These are phyloP conservation scores for Dynastes tityus DNA, from an alignment of 2,888 invertebrate genomes.

Conservation along the genomic window DNA sequence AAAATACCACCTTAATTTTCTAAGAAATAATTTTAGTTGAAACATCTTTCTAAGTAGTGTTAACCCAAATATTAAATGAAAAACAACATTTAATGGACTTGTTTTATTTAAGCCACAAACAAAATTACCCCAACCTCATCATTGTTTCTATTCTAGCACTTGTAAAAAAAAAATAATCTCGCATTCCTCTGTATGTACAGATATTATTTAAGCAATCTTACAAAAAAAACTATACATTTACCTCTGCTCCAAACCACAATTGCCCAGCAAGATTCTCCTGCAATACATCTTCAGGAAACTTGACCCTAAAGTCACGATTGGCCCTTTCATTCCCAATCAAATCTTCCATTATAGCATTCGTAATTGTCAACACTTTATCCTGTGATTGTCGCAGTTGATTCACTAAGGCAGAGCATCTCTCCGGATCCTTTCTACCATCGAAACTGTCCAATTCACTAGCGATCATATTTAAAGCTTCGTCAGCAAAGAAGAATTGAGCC, in stretches of 20 bases:
- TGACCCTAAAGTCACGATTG: slow-evolving; percentile 95
- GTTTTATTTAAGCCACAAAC: too few relatives aligned
- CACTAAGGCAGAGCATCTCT: slow-evolving; percentile 95
- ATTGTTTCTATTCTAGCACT: too few relatives aligned
- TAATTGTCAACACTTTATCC: slow-evolving; percentile 92
- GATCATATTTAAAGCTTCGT: slow-evolving; percentile 95
- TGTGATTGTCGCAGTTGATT: slow-evolving; percentile 95
- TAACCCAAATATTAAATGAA: too few relatives aligned
- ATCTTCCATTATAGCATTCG: slow-evolving; percentile 96
- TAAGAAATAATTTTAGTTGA: too few relatives aligned
- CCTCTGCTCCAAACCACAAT: slow-evolving; percentile 99
- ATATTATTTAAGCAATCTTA: not conserved
- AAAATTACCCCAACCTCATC: too few relatives aligned
- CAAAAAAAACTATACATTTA: slow-evolving; percentile 64
- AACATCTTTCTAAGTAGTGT: too few relatives aligned
- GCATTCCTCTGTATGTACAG: not conserved
- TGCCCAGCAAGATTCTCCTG: slow-evolving; percentile 99
- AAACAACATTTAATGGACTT: too few relatives aligned
- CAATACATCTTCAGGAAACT: slow-evolving; percentile 98
- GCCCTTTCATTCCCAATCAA: slow-evolving; percentile 89
- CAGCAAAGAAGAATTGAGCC: slow-evolving; percentile 98
- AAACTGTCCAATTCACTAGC: slow-evolving; percentile 98
- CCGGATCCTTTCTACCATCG: slow-evolving; percentile 98
- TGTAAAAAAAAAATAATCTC: not conserved
- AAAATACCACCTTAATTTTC: too few relatives aligned